Conservation (phyloP, 30 jellyfish, hydroid and myxozoan genomes). For the Nemopilema nomurai region DNA sequence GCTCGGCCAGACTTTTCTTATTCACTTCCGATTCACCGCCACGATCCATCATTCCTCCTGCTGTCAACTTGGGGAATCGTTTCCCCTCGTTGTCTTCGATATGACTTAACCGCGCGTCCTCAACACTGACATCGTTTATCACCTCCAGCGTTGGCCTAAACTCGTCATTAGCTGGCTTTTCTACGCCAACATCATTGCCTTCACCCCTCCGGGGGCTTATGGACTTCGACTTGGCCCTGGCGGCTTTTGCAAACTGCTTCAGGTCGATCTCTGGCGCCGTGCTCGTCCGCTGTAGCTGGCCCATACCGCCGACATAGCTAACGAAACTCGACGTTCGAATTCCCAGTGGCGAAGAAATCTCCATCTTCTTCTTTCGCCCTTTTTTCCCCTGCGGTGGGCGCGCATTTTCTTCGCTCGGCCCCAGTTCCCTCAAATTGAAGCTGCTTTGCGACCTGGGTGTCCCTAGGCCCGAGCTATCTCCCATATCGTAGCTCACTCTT, state of each 20-base stretch:
- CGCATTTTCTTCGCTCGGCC: constrained; percentile 10
- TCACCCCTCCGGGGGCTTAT: neutral
- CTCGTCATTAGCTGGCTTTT: neutral
- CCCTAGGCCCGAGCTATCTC: constrained; percentile 26
- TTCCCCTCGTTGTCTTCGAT: neutral
- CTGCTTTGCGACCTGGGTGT: constrained; percentile 74
- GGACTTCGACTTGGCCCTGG: constrained; percentile 38
- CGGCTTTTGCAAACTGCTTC: constrained; percentile 42
- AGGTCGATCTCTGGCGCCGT: constrained; percentile 69
- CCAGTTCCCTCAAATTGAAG: constrained; percentile 59
- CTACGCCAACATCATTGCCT: neutral
- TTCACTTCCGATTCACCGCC: neutral
- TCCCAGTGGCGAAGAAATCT: constrained; percentile 75
- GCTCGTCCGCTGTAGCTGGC: constrained; percentile 49
- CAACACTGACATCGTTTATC: constrained; percentile 50
- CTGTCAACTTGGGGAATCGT: neutral
- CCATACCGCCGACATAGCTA: constrained; percentile 76
- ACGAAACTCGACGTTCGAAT: constrained; percentile 62
- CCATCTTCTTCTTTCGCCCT: constrained; percentile 62
- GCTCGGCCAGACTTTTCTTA: constrained; percentile 9
- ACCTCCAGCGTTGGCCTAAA: constrained; percentile 29
- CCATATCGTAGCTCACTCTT: constrained; percentile 50
- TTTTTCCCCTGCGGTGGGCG: constrained; percentile 46
- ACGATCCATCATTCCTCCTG: neutral
- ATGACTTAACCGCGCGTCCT: neutral